Base-by-base conservation (phyloP, 2,888 invertebrate genomes). In the Ditula angustiorana region DNA sequence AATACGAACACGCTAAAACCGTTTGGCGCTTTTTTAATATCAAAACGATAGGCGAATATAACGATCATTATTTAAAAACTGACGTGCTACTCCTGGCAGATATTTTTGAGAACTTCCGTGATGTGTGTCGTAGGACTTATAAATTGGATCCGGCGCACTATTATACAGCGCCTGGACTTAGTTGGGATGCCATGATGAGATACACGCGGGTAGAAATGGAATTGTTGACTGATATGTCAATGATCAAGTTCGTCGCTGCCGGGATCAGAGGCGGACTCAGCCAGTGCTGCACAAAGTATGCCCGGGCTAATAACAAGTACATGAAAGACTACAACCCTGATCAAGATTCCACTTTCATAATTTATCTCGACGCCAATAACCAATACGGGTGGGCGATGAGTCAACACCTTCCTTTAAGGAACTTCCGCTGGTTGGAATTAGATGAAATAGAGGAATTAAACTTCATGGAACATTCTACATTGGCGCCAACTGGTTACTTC, bases 351-450 rank as follows among this genome's bases (percentile, higher is more conserved):
- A 75, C 69, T 11, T 82, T 71, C 66, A 30, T 85, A 11, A 66
- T 71, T 16, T 82, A 80, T 61, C 69, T 78, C 4, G 82, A 82
- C 71, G 74, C 74, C 0, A 83, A 84, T 65, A 83, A 81, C 67
- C 65, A 80, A 13, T 84, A 83, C 68, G 80, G 80, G 3, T 76
- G 74, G 72, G 80, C 80, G 1, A 79, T 85, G 80, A 70, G 64
- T 5, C 71, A 81, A 64, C 63, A 64, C 11, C 66, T 84, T 16
- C 82, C 83, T 0, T 41, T 61, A 7, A 62, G 67, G 10, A 69
- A 68, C 8, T 82, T 85, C 70, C 55, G 74, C 61, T 84, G 79
- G 78, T 65, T 72, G 11, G 66, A 71, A 16, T 50, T 63, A 37
- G 28, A 73, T 53, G 44, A 65, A 44, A 35, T 66, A n/a, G 10